Conservation (phyloP, 1,140 invertebrate genomes). For the Sesamia nonagrioides region DNA sequence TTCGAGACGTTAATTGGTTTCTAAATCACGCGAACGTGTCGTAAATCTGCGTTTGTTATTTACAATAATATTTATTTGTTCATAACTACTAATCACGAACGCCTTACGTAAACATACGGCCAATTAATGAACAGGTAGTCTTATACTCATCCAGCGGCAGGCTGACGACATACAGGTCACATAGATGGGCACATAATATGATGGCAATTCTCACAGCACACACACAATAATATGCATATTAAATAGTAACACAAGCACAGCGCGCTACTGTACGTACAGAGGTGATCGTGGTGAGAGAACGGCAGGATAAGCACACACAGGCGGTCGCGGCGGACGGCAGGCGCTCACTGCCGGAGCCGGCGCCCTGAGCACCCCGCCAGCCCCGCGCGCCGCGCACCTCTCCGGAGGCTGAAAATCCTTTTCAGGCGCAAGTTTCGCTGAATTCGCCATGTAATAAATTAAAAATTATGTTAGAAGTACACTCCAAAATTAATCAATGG, state of each 20-base stretch:
- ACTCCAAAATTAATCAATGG: conserved; percentile 51
- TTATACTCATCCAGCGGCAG: conserved; percentile 19
- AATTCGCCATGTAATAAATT: conserved; percentile 51
- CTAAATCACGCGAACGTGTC: conserved; percentile 52
- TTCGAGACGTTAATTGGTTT: conserved; percentile 48
- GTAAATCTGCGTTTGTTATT: conserved; percentile 48
- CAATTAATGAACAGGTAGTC: conserved; percentile 32
- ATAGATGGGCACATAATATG: conserved; percentile 37
- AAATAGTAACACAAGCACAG: conserved; percentile 49
- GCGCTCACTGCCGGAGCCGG: conserved; percentile 54
- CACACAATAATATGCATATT: conserved; percentile 48
- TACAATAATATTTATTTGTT: conserved; percentile 52
- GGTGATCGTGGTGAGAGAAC: not conserved
- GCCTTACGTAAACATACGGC: conserved; percentile 48
- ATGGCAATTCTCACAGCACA: conserved; percentile 65
- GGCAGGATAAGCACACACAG: conserved; percentile 10
- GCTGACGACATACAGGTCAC: conserved; percentile 48
- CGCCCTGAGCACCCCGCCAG: conserved; percentile 34
- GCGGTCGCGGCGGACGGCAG: conserved; percentile 35
- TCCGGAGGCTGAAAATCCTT: conserved; percentile 53
- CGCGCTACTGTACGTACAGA: conserved; percentile 39
- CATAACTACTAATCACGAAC: conserved; percentile 36
- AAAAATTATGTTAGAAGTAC: conserved; percentile 52
- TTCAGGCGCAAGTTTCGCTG: conserved; percentile 52
- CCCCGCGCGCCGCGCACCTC: conserved; percentile 26